Evolutionary conservation across 2,113 vertebrate species (phyloP), one percentile per base, ranked within the genome.

Genomic region (Microcebus murinus): DNA sequence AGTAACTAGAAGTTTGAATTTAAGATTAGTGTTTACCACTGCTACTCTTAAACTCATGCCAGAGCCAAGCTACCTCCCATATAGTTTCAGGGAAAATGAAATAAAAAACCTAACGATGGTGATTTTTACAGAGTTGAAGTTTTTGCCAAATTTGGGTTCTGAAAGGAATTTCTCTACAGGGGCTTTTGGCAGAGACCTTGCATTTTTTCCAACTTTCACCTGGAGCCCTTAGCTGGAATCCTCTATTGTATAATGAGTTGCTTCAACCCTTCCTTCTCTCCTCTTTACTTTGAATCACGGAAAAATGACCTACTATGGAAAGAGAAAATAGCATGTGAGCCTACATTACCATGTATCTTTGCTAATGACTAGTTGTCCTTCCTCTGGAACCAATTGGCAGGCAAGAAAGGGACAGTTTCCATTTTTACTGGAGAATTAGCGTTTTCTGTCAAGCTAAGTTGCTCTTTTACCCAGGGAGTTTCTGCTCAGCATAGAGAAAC

Each of bases 81-180:
- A 71, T 12, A 18, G 80, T 94, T 89, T 93, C 77, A 87, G 80
- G 55, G 34, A 61, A 96, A 82, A 93, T 96, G 96, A 97, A 95
- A 97, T 91, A 77, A 95, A 93, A 96, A 82, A 94, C 94, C 61
- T 9, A 77, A 42, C 61, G 70, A 42, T 45, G 77, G 42, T 21
- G 27, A 82, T 95, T 95, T 96, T 97, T 88, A 96, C 13, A 52
- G 67, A 8, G 2, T 88, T 92, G 39, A 93, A 85, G n/a, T 74
- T 91, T 96, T 95, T 96, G 97, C 88, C 88, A 96, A 86, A 92
- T 94, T 95, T 94, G 85, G 82, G 81, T 94, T 94, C 93, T 92
- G 79, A 90, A 93, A 95, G 96, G 86, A 97, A 96, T 96, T 96
- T 94, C 73, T 87, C 93, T 84, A 48, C 23, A 85, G 90, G 74